These are phyloP conservation scores for Pyrgilauda ruficollis DNA, from an alignment of 2,113 vertebrate genomes.

Conservation along the genomic window DNA sequence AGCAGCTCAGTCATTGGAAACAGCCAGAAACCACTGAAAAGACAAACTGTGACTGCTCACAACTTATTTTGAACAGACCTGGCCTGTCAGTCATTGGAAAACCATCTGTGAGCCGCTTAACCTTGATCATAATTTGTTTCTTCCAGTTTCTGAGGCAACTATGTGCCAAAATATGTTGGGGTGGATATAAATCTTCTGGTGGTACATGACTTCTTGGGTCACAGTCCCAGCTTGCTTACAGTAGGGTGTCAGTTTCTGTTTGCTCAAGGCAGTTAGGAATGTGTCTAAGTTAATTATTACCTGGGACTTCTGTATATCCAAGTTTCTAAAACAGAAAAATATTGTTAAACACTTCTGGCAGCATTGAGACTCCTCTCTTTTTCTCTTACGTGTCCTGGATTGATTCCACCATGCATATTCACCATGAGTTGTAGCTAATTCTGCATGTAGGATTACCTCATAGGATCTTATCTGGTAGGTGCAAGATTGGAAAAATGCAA, in stretches of 20 bases:
- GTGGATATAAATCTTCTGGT: background rate
- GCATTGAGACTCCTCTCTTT: background rate
- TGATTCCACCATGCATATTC: background rate
- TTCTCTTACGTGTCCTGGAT: background rate
- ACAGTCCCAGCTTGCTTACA: background rate
- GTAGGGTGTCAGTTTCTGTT: constrained; percentile 9
- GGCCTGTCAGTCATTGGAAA: background rate
- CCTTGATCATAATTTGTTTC: background rate
- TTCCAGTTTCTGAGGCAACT: background rate
- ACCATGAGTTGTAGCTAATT: background rate
- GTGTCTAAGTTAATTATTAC: constrained; percentile 18
- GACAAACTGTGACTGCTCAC: background rate
- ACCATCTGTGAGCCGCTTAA: background rate
- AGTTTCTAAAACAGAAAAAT: background rate
- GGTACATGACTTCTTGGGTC: background rate
- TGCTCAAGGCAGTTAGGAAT: constrained; percentile 3
- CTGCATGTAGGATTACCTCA: background rate
- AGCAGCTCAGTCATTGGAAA: background rate
- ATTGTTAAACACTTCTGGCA: background rate
- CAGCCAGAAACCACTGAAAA: background rate
- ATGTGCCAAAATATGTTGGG: background rate
- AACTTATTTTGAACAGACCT: background rate
- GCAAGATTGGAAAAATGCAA: background rate
- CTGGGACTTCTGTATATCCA: background rate
- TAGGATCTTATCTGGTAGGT: background rate